phyloP scores from a whole-genome alignment of 2,113 vertebrate species.

The Alces alces region DNA sequence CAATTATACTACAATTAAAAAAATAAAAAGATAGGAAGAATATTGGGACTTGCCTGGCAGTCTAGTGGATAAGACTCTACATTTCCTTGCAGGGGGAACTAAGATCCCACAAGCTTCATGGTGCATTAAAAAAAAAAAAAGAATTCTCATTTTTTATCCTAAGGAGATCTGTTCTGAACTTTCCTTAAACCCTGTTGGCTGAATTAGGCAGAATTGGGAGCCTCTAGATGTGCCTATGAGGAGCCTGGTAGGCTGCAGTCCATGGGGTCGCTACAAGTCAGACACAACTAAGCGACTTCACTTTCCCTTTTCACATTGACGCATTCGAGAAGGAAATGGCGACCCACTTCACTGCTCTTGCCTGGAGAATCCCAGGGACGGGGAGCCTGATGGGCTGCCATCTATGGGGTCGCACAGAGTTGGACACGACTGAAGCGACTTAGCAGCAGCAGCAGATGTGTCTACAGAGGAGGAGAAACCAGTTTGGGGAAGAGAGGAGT shows the following conservation, averaged over 20 bases:
- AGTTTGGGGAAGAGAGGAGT: too few relatives aligned
- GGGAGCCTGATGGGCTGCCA: not conserved
- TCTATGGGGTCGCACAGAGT: not conserved
- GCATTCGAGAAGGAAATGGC: not conserved
- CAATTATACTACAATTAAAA: not conserved
- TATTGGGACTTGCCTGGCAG: not conserved
- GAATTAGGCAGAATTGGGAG: not conserved
- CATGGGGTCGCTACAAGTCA: not conserved
- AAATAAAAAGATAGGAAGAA: not conserved
- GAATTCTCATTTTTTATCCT: not conserved
- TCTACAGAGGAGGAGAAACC: not conserved
- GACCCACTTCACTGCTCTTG: not conserved
- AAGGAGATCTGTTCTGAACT: not conserved
- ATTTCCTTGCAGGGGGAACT: not conserved
- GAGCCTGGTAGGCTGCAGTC: not conserved
- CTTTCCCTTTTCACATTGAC: not conserved
- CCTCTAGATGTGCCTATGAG: not conserved
- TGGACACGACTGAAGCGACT: fast-evolving
- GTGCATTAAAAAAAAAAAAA: not conserved
- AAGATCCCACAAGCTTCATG: not conserved
- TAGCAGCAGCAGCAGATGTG: not conserved
- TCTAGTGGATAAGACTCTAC: not conserved
- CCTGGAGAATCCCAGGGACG: not conserved
- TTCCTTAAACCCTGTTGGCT: not conserved
- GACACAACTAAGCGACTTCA: not conserved